Evolutionary conservation across 2,888 invertebrate species (phyloP), one percentile per base, ranked within the genome.

Genomic region (Drosophila ochracea): DNA sequence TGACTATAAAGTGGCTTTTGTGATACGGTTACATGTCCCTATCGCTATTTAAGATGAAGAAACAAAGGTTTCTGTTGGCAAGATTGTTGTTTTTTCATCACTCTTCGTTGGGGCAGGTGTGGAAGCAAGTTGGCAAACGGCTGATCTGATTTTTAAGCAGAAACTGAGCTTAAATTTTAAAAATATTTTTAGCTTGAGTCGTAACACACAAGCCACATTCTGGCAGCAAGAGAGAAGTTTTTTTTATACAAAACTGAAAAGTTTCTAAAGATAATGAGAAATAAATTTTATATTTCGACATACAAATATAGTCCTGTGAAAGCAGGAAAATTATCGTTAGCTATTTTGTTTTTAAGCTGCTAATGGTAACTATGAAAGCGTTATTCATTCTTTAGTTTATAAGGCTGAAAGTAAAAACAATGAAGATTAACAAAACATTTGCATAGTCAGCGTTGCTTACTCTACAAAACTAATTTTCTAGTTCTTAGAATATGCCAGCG

Each of bases 1-100:
- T 49, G 65, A 71, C 47, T 52, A 57, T 65, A 71, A 80, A 81
- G 86, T 81, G 86, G 60, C 55, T 82, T 82, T 71, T 68, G 58
- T 65, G 68, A 70, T 78, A 71, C 50, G 41, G 10, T 47, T 16
- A 28, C 55, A 66, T 69, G 47, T 59, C 41, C 64, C 50, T 49
- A 49, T 19, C 54, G 39, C 55, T 28, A 41, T 52, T 52, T 65
- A 60, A 73, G 62, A 41, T 58, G 43, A 37, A 37, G 55, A 41
- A 62, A 58, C 52, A 43, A 58, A 41, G 58, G 67, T 52, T 47
- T 43, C 13, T 19, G 19, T 9, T 54, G 53, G 10, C 53, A 21
- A 35, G 41, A 21, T 13, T 35, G 30, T 35, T 50, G 10, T 35
- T 39, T 31, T 31, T 49, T 19, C 43, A 16, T 21, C 19, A 13